Evolutionary conservation across 1,140 invertebrate genomes (phyloP), one percentile per base, ranked within the genome.

Genomic region (Battus philenor): DNA sequence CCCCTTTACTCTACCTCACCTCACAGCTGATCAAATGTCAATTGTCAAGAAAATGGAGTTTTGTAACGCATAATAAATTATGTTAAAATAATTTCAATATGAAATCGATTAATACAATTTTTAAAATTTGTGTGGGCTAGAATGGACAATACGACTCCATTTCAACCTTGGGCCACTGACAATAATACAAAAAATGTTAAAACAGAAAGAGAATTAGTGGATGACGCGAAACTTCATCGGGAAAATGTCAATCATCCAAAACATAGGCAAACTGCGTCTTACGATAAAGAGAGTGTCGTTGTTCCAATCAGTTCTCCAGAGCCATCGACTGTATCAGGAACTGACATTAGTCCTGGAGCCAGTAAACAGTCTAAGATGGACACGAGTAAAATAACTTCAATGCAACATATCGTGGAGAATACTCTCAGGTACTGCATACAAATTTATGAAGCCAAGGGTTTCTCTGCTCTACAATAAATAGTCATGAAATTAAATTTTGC

Each of bases 181-280:
- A 78, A 82, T 58, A 77, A 67, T 71, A 63, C 75, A 47, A 78
- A 81, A 77, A 80, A 72, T 68, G 67, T 79, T 58, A 82, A 83
- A 79, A 67, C 68, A 52, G 80, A 86, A 54, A 65, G 63, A 72
- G 80, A 80, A 73, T 65, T 72, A 78, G 76, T 71, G 66, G 80
- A 80, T 84, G 80, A 84, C 80, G 77, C 80, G 72, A 84, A 84
- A 84, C 80, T 81, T 84, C 80, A 81, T 80, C 72, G 74, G 69
- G 80, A 84, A 82, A 80, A 84, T 84, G 80, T 82, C 80, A 84
- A 84, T 81, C 79, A 83, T 82, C 76, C 80, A 84, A 84, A 84
- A 84, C 80, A 84, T 80, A 84, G 78, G 78, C 77, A 84, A 84
- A 81, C 70, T 84, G 80, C 80, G 80, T 84, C 80, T 84, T 81